These are phyloP conservation scores for Thereva unica DNA, from an alignment of 2,888 invertebrate genomes.

Conservation along the genomic window DNA sequence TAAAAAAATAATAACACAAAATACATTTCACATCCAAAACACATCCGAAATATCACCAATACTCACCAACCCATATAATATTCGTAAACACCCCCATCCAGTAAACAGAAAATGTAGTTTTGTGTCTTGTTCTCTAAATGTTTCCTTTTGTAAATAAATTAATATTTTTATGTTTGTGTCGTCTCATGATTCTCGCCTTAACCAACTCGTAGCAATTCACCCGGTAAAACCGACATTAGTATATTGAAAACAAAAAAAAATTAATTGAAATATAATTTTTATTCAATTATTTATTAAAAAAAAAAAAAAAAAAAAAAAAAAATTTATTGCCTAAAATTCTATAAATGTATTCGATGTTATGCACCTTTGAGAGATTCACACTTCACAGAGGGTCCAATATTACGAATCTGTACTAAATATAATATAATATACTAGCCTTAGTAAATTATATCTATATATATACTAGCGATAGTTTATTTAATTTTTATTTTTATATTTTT, in stretches of 20 bases:
- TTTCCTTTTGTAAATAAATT: no score
- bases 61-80: no score
- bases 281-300: background rate
- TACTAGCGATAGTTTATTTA: no score
- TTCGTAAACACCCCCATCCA: no score
- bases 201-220: conserved; percentile 12
- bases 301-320: background rate
- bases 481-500: no score
- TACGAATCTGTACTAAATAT: background rate
- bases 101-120: no score
- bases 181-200: background rate
- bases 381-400: conserved; percentile 23
- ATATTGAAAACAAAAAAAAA: conserved; percentile 4
- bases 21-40: conserved; percentile 8
- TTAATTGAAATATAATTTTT: no score
- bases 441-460: no score
- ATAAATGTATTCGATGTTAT: conserved; percentile 27
- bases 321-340: background rate
- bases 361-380: conserved; percentile 14
- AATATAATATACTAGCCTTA: no score
- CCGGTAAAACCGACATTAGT: conserved; percentile 37
- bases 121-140: no score
- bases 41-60: background rate
- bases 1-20: conserved; percentile 21
- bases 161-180: conserved; percentile 6